Evolutionary conservation across 2,888 invertebrate genomes (phyloP).

Genomic region (Capitulum mitella): DNA sequence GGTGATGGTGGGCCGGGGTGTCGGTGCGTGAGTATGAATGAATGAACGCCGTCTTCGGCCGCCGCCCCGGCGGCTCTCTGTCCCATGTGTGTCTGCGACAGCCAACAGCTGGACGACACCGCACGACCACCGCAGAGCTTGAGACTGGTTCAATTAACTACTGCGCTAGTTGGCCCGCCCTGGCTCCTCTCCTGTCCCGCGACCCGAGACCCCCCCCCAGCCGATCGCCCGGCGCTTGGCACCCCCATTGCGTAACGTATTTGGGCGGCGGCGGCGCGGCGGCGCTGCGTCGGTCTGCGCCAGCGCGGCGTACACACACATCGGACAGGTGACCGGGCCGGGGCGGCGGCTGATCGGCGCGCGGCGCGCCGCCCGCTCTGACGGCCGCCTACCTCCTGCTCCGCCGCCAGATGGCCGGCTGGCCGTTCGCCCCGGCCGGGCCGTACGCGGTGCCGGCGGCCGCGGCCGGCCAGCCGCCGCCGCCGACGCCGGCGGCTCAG

Average conservation of each 20-base stretch:
- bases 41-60: neutral
- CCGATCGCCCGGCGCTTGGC: neutral
- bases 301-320: slow-evolving; percentile 6
- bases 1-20: neutral
- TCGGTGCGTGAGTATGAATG: neutral
- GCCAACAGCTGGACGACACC: neutral
- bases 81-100: neutral
- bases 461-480: neutral
- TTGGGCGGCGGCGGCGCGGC: neutral
- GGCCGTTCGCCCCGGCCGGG: slow-evolving; percentile 17
- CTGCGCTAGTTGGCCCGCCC: neutral
- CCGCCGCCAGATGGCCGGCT: slow-evolving; percentile 18
- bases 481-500: neutral
- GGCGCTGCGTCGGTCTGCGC: neutral
- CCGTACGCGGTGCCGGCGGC: neutral
- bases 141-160: neutral
- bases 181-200: neutral
- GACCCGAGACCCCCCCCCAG: neutral
- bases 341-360: slow-evolving; percentile 5
- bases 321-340: neutral
- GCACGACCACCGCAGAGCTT: neutral
- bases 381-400: neutral
- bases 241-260: no score
- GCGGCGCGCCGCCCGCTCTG: neutral
- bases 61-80: slow-evolving; percentile 3